Evolutionary conservation across 2,888 invertebrate species (phyloP).

Genomic region (Choreutis nemorana): DNA sequence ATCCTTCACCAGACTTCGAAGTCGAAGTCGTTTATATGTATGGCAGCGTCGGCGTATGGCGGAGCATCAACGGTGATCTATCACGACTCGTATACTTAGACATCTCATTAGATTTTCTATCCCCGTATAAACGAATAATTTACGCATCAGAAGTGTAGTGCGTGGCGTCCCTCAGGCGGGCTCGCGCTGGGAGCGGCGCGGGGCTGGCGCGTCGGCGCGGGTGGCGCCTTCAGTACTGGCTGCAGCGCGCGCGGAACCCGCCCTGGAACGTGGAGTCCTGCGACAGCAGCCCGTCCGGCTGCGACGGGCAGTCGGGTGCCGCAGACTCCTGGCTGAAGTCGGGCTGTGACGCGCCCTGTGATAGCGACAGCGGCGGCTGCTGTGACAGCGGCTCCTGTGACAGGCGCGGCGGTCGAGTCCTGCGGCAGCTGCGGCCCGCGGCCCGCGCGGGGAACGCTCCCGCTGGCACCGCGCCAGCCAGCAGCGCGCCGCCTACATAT

Average conservation of each 20-base stretch:
- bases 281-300: conserved; percentile 93
- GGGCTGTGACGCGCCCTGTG: conserved; percentile 75
- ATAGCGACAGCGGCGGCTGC: conserved; percentile 74
- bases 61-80: too few species aligned
- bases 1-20: too few species aligned
- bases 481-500: conserved; percentile 83
- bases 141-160: too few species aligned
- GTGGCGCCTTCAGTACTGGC: conserved; percentile 84
- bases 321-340: conserved; percentile 85
- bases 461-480: conserved; percentile 88
- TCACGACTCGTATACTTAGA: too few species aligned
- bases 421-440: conserved; percentile 71
- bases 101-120: too few species aligned
- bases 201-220: conserved; percentile 83
- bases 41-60: too few species aligned
- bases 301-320: conserved; percentile 88
- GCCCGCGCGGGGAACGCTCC: conserved; percentile 93
- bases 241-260: conserved; percentile 71
- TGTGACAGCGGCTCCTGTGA: conserved; percentile 80
- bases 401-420: conserved; percentile 50
- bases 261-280: conserved; percentile 91
- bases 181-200: conserved; percentile 17
- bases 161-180: conserved; percentile 8
- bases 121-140: too few species aligned
- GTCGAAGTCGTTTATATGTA: too few species aligned